Conservation (phyloP, 2,113 vertebrate species). For the Urocynchramus pylzowi region DNA sequence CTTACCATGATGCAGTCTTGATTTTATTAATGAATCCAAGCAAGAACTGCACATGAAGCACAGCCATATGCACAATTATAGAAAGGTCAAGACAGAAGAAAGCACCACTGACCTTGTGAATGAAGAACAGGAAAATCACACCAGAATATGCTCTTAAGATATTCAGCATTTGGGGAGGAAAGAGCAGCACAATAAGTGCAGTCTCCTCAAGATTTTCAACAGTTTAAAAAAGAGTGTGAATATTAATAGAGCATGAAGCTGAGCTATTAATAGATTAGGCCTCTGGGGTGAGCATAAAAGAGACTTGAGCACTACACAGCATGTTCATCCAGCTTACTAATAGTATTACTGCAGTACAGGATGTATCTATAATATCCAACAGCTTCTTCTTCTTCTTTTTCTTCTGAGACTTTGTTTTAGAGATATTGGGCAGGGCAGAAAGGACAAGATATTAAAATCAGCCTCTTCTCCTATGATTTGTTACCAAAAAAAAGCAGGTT, state of each 20-base stretch:
- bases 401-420: not conserved
- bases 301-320: not conserved
- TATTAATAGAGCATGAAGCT: slow-evolving; percentile 53
- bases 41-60: not conserved
- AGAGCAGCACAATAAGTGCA: slow-evolving; percentile 1
- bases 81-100: not conserved
- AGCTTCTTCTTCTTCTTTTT: not conserved
- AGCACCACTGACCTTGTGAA: not conserved
- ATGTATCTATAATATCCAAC: not conserved
- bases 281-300: slow-evolving; percentile 19
- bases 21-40: not conserved
- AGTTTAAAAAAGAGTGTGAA: slow-evolving; percentile 21
- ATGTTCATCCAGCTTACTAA: not conserved
- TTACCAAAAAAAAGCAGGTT: not conserved
- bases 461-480: not conserved
- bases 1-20: not conserved
- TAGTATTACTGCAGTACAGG: not conserved
- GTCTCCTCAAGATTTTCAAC: slow-evolving; percentile 19
- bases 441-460: not conserved
- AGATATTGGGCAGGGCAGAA: not conserved
- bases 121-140: not conserved
- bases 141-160: not conserved
- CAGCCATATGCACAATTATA: not conserved
- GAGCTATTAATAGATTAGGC: slow-evolving; percentile 54
- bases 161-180: not conserved